phyloP scores from a whole-genome alignment of 2,113 vertebrate species.

The Apistogramma diplotaenia region DNA sequence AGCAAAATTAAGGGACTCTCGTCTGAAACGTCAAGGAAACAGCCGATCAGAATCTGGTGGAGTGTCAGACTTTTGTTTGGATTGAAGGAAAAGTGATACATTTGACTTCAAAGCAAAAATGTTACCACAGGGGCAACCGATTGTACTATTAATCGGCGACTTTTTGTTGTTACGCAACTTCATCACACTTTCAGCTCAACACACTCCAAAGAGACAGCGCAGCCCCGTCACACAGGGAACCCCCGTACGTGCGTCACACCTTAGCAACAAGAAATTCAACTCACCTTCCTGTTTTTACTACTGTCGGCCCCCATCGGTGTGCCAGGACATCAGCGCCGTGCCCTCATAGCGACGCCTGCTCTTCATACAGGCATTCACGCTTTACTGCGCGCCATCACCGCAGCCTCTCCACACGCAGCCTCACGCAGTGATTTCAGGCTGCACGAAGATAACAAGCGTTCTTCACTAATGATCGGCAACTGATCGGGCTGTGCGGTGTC shows the following conservation, averaged over 20 bases:
- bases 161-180: not conserved
- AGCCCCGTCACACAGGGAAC: slow-evolving; percentile 4
- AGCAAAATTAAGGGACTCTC: slow-evolving; percentile 4
- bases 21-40: not conserved
- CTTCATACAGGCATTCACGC: slow-evolving; percentile 28
- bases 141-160: not conserved
- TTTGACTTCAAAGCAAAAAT: slow-evolving; percentile 26
- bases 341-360: slow-evolving; percentile 10
- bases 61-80: not conserved
- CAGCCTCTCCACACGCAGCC: not conserved
- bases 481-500: not conserved
- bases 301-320: slow-evolving; percentile 74
- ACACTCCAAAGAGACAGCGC: too few relatives aligned
- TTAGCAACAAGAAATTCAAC: slow-evolving; percentile 18
- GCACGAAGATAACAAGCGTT: fast-evolving
- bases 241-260: slow-evolving; percentile 28
- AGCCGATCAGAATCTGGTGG: not conserved
- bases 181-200: not conserved
- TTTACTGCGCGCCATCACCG: not conserved
- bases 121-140: not conserved
- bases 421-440: not conserved
- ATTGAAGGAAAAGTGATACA: not conserved
- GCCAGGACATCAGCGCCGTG: slow-evolving; percentile 27
- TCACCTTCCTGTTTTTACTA: slow-evolving; percentile 74
- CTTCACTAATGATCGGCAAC: not conserved